Evolutionary conservation across 2,113 vertebrate species (phyloP).

Genomic region (Uropsilus gracilis): DNA sequence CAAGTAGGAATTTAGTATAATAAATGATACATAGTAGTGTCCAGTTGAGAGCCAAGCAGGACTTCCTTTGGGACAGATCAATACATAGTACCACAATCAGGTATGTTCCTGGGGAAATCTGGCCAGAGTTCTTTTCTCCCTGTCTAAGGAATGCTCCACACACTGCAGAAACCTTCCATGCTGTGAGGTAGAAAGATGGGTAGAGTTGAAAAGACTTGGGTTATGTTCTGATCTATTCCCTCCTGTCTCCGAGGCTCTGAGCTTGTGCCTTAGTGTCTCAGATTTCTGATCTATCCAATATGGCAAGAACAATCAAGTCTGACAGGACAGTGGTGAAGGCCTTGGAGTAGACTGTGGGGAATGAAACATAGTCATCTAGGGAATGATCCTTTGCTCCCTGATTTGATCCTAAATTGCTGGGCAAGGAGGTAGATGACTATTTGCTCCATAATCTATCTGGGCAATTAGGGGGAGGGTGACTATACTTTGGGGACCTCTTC

Average conservation of each 20-base stretch:
- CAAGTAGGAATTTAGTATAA: background rate
- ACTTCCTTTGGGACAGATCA: background rate
- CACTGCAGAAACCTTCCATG: too few relatives aligned
- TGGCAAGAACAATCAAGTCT: background rate
- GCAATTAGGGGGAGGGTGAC: too few relatives aligned
- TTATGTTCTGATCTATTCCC: background rate
- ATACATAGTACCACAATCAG: accelerated
- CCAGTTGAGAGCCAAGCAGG: background rate
- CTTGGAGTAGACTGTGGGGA: background rate
- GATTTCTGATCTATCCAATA: accelerated
- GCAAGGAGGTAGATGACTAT: accelerated
- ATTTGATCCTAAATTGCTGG: too few relatives aligned
- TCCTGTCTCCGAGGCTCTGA: background rate
- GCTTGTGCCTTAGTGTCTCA: background rate
- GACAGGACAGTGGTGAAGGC: background rate
- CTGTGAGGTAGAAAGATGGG: background rate
- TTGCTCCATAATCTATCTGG: background rate
- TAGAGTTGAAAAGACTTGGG: background rate
- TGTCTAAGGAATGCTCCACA: too few relatives aligned
- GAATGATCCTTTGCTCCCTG: too few relatives aligned
- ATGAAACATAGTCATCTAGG: accelerated
- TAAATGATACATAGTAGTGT: too few relatives aligned
- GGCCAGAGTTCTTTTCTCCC: too few relatives aligned
- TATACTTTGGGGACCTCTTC: too few relatives aligned
- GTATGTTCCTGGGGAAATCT: background rate